phyloP scores from a whole-genome alignment of 2,888 invertebrate species.

The Eustalomyia histrio region DNA sequence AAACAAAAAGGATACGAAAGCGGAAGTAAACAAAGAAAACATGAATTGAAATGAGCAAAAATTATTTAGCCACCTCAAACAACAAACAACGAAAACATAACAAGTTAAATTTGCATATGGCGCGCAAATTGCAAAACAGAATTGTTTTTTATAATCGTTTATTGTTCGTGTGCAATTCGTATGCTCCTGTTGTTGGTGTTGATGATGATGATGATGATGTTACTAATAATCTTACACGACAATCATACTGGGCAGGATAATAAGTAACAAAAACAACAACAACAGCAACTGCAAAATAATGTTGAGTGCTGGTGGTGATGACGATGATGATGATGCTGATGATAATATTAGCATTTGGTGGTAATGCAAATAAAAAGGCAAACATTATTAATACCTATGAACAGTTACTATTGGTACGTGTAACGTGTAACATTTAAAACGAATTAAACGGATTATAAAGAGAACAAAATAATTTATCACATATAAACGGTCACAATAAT shows the following conservation, averaged over 20 bases:
- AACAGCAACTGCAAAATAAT: slow-evolving; percentile 37
- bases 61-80: slow-evolving; percentile 48
- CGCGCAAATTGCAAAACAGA: slow-evolving; percentile 62
- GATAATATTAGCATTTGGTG: slow-evolving; percentile 64
- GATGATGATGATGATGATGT: slow-evolving; percentile 36
- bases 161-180: slow-evolving; percentile 66
- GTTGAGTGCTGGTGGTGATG: neutral
- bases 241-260: slow-evolving; percentile 53
- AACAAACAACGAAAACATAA: slow-evolving; percentile 43
- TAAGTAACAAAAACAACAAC: slow-evolving; percentile 28
- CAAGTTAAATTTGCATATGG: slow-evolving; percentile 63
- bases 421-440: slow-evolving; percentile 48
- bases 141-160: slow-evolving; percentile 69
- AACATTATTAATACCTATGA: slow-evolving; percentile 64
- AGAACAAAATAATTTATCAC: neutral
- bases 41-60: slow-evolving; percentile 51
- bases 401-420: slow-evolving; percentile 67
- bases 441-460: slow-evolving; percentile 26
- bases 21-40: slow-evolving; percentile 42
- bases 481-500: neutral
- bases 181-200: slow-evolving; percentile 36
- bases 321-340: slow-evolving; percentile 28
- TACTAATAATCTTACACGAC: slow-evolving; percentile 65
- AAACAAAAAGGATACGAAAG: slow-evolving; percentile 47
- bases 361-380: slow-evolving; percentile 67